Evolutionary conservation across 1,140 invertebrate species (phyloP), one percentile per base, ranked within the genome.

Genomic region (Cyphomyrmex costatus): DNA sequence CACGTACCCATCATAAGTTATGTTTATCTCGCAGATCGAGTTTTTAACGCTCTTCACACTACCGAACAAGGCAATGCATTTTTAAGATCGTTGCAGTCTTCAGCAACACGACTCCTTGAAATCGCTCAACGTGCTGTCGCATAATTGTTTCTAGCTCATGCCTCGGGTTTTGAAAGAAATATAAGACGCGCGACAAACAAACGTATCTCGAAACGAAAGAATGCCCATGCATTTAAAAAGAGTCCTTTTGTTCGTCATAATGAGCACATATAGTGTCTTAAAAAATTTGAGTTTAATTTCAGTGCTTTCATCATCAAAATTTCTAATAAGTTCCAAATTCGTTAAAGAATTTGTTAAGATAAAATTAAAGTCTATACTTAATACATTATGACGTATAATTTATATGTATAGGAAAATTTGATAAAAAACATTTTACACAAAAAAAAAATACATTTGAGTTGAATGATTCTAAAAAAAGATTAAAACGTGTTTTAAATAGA

Each of bases 51-150:
- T 74, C n/a, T 74, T 42, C 12, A 24, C 8, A 7, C 46, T 36
- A 2, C 7, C 61, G n/a, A 33, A 33, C 24, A 30, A 24, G 46
- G n/a, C 16, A 30, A 53, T 66, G 77, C 21, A 79, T 79, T 66
- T 79, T 60, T 46, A 83, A 46, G 24, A 8, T 3, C 33, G 24
- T 6, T 16, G 49, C 33, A 71, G 30, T 73, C 70, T 80, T 73
- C 19, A 73, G 19, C 68, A 30, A 16, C 21, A 24, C 8, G 42
- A n/a, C 3, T 0, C 21, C 19, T 36, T 24, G n/a, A 74, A 74
- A 83, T 83, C 33, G 53, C 68, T 83, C 68, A 60, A 27, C 79
- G 79, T 83, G 79, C 66, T 8, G 24, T n/a, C 36, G 79, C 79
- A 74, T 83, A 83, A 83, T 83, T 83, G 68, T 61, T 60, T 73